Base-by-base conservation (phyloP, 2,888 invertebrate species). In the Scotopteryx bipunctaria region DNA sequence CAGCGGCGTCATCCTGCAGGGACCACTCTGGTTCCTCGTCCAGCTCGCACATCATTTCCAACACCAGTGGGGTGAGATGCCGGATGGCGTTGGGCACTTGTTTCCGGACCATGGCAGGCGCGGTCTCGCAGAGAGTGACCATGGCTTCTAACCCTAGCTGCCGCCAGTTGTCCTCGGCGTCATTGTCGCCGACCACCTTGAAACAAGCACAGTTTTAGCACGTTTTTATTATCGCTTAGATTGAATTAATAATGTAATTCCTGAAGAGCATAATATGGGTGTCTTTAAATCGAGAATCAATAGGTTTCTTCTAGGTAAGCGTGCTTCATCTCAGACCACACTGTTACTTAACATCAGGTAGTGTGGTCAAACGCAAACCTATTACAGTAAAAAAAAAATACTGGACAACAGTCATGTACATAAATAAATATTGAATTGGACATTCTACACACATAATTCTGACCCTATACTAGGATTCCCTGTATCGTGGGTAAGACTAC, bases 91-190 rank as follows among this genome's bases (percentile, higher is more conserved):
- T 95, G 19, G 93, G 93, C 8, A 96, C 97, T 60, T 95, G 94
- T 85, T 99, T 99, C 50, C 99, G 94, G 29, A 99, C 95, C 96
- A 98, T 98, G 2, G 98, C 97, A 0, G 99, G 96, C 3, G 98
- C 98, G 19, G 97, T 97, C 91, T 99, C 99, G 33, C 98, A 94
- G 59, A 98, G 86, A 1, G 93, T 93, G 56, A 98, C 95, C 86
- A 95, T 91, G 6, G 97, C 95, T 86, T 99, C 99, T 25, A 99
- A 89, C 0, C 96, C 95, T 51, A 99, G 91, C 78, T 99, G 98
- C 15, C 98, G 93, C 95, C 96, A 97, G 51, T 94, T 94, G 75
- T 96, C 95, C 56, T 94, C 92, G 23, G 94, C 92, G 21, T 95
- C 93, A n/a, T 89, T 81, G 70, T 95, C 93, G 52, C 93, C 92